A percentile compares a stretch with the other conserved stretches of the same genome.
These are phyloP conservation scores for Xylocampa areola DNA, from an alignment of 2,888 invertebrate genomes.

Conservation along the genomic window DNA sequence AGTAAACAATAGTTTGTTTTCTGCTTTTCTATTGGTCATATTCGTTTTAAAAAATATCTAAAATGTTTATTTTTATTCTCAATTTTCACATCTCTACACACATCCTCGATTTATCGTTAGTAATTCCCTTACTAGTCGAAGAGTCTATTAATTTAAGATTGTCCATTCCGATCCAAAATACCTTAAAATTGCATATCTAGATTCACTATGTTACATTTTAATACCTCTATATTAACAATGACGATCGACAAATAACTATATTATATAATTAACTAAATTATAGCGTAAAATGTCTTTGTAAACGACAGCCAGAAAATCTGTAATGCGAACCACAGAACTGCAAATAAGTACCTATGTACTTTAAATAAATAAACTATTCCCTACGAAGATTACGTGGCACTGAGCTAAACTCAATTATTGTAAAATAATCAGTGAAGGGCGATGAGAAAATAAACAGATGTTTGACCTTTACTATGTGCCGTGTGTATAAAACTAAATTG, in stretches of 20 bases:
- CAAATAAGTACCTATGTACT: no score
- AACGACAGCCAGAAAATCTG: conserved; percentile 1
- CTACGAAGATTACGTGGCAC: neutral
- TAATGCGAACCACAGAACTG: neutral
- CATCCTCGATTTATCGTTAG: neutral
- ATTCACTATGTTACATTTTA: conserved; percentile 22
- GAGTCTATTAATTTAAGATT: conserved; percentile 26
- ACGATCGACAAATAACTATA: conserved; percentile 68
- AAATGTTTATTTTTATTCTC: no score
- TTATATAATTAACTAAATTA: conserved; percentile 48
- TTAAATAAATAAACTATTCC: neutral
- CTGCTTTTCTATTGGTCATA: no score
- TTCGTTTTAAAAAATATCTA: no score
- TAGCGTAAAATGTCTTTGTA: conserved; percentile 18
- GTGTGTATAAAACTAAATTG: no score
- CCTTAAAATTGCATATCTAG: conserved; percentile 12
- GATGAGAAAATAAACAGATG: no score
- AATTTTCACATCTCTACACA: neutral
- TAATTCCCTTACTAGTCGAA: conserved; percentile 1
- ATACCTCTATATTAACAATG: conserved; percentile 52
- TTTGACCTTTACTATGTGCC: no score
- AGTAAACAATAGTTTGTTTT: no score
- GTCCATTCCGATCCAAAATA: conserved; percentile 38
- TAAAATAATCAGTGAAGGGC: no score
- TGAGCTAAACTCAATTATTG: neutral